Conservation (phyloP, 2,888 invertebrate species). For the Amphimallon solstitiale region DNA sequence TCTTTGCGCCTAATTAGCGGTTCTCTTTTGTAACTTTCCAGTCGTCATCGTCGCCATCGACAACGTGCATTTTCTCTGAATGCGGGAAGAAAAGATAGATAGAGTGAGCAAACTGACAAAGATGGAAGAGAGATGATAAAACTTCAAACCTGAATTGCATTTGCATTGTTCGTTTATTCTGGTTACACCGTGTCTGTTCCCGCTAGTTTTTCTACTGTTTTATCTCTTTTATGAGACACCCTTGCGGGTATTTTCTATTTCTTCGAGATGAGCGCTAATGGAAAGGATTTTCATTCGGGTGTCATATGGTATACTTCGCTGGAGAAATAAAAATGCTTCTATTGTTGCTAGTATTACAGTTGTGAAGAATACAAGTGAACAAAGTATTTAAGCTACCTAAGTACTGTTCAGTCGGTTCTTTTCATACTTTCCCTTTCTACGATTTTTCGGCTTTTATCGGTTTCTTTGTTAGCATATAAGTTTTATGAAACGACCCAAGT, state of each 20-base stretch:
- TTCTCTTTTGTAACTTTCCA: slow-evolving; percentile 6
- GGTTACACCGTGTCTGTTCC: slow-evolving; percentile 1
- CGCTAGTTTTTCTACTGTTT: background rate
- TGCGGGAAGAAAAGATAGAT: no score
- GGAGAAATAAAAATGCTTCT: slow-evolving; percentile 8
- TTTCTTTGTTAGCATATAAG: no score
- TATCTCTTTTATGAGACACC: background rate
- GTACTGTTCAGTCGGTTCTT: no score
- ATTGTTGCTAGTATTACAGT: slow-evolving; percentile 1
- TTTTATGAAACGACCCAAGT: no score
- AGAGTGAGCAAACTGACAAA: no score
- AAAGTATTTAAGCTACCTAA: no score
- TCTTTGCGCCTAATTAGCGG: slow-evolving; percentile 18
- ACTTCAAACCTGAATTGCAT: background rate
- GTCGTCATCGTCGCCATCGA: slow-evolving; percentile 5
- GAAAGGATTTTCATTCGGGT: background rate
- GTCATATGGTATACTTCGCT: background rate
- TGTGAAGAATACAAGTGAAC: no score
- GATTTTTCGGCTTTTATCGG: no score
- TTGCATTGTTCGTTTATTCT: slow-evolving; percentile 15
- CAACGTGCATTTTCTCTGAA: no score
- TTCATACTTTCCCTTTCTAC: no score
- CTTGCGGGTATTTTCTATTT: background rate
- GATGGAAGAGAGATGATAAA: background rate
- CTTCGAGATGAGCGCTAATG: slow-evolving; percentile 4